Evolutionary conservation across 1,140 invertebrate species (phyloP).

Genomic region (Mizuhopecten yessoensis): DNA sequence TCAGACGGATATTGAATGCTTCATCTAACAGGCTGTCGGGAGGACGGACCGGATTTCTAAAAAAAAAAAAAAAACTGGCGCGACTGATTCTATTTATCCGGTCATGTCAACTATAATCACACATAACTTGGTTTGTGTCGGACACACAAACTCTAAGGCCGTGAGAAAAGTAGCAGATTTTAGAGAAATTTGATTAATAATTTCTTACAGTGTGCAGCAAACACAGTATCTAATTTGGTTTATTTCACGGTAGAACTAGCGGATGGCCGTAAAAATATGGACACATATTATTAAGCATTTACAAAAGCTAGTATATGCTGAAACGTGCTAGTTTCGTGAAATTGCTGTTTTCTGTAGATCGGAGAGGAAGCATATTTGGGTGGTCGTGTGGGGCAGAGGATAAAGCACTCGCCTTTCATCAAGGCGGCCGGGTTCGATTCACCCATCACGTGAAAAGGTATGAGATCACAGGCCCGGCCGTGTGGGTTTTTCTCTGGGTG

Average conservation of each 20-base stretch:
- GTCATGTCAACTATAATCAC: not conserved
- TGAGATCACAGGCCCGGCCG: too few species aligned
- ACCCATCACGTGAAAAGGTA: too few species aligned
- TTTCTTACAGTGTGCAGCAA: not conserved
- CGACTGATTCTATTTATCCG: not conserved
- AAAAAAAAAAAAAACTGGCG: not conserved
- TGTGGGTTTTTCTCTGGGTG: too few species aligned
- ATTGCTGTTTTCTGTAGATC: too few species aligned
- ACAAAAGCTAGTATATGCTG: not conserved
- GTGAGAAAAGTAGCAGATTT: not conserved
- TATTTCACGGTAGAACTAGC: not conserved
- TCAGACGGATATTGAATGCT: conserved; percentile 37
- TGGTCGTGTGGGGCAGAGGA: too few species aligned
- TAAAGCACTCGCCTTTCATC: too few species aligned
- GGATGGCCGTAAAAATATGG: not conserved
- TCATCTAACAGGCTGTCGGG: not conserved
- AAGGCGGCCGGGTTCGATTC: too few species aligned
- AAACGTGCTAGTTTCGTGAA: not conserved
- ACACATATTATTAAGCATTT: too few species aligned
- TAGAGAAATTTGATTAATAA: not conserved
- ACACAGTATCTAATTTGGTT: not conserved
- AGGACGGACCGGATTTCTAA: not conserved
- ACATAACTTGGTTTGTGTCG: not conserved
- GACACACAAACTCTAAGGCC: not conserved
- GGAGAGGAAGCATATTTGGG: too few species aligned